Evolutionary conservation across 2,888 invertebrate genomes (phyloP).

Genomic region (Sarcophaga subvicina): DNA sequence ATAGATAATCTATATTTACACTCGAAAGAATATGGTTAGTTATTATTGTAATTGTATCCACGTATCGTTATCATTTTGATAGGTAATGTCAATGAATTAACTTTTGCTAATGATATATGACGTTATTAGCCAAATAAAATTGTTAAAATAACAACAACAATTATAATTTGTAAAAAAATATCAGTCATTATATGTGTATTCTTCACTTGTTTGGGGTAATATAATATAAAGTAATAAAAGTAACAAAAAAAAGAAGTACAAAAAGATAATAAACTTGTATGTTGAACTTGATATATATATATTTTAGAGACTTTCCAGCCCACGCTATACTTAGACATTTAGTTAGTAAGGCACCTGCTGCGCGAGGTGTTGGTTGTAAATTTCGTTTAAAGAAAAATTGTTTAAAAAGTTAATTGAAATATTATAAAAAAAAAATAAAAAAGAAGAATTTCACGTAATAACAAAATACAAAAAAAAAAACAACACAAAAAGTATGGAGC

Average conservation of each 20-base stretch:
- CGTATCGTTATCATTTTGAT: neutral
- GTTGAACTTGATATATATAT: neutral
- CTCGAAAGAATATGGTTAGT: neutral
- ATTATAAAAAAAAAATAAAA: neutral
- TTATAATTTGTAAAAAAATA: too few relatives aligned
- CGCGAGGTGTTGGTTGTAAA: constrained; percentile 49
- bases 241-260: neutral
- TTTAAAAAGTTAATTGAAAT: constrained; percentile 4
- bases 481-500: constrained; percentile 31
- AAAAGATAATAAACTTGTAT: constrained; percentile 15
- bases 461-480: constrained; percentile 12
- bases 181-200: neutral
- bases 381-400: neutral
- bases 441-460: constrained; percentile 21
- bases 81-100: neutral
- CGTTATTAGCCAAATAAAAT: neutral
- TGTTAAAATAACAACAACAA: neutral
- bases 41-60: neutral
- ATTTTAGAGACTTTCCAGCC: constrained; percentile 11
- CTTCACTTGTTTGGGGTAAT: neutral
- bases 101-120: neutral
- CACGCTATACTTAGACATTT: constrained; percentile 28
- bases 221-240: neutral
- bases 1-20: neutral
- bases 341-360: constrained; percentile 60